Evolutionary conservation across 2,888 invertebrate genomes (phyloP).

Genomic region (Temnothorax unifasciatus): DNA sequence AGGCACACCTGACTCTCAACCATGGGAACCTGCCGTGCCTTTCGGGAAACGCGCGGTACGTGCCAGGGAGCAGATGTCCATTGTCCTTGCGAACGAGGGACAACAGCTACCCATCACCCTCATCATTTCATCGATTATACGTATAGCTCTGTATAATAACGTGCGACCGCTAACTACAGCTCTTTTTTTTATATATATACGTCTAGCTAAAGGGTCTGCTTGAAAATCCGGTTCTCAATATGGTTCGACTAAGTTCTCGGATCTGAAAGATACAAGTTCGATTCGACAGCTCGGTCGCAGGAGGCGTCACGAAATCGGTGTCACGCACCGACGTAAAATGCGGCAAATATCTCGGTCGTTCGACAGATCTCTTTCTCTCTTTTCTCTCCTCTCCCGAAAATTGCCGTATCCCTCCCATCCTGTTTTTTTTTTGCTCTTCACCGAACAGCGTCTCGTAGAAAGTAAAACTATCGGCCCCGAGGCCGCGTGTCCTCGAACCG

Average conservation of each 20-base stretch:
- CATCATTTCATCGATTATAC: conserved; percentile 38
- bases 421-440: conserved; percentile 39
- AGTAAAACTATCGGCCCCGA: conserved; percentile 70
- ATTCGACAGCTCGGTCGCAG: not conserved
- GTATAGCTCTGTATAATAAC: conserved; percentile 24
- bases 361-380: conserved; percentile 28
- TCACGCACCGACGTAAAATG: conserved; percentile 30
- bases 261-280: not conserved
- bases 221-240: conserved; percentile 26
- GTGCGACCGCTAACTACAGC: not conserved
- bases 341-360: conserved; percentile 62
- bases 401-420: conserved; percentile 40
- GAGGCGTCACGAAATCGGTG: conserved; percentile 63
- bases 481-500: conserved; percentile 64
- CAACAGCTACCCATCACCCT: conserved; percentile 35
- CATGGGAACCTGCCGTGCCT: conserved; percentile 74
- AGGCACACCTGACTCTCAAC: conserved; percentile 73
- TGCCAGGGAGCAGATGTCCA: conserved; percentile 77
- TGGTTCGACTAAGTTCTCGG: not conserved
- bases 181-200: not conserved
- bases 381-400: conserved; percentile 50
- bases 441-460: conserved; percentile 69
- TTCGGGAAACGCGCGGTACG: conserved; percentile 68
- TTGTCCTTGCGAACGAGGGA: conserved; percentile 71
- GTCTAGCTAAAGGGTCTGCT: not conserved